Evolutionary conservation across 2,113 vertebrate species (phyloP).

Genomic region (Pholis gunnellus): DNA sequence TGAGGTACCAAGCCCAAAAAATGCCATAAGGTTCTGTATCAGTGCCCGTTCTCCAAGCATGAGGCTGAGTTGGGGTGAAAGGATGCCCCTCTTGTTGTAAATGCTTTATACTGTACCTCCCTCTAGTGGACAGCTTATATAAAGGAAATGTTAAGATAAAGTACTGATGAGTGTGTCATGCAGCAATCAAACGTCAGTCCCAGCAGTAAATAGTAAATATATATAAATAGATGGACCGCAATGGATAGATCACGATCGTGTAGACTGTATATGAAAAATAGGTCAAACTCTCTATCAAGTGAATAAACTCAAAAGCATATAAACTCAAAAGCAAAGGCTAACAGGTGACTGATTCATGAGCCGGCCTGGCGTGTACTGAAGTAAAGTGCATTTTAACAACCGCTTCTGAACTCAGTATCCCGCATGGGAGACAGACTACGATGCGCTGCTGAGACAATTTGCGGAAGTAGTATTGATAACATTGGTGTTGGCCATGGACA

Average conservation of each 20-base stretch:
- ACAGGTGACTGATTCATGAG: slow-evolving; percentile 31
- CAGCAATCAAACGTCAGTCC: not conserved
- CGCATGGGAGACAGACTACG: slow-evolving; percentile 63
- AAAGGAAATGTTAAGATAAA: not conserved
- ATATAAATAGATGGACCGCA: not conserved
- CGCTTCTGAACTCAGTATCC: slow-evolving; percentile 48
- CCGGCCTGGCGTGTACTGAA: slow-evolving; percentile 35
- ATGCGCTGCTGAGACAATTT: slow-evolving; percentile 74
- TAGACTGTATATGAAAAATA: not conserved
- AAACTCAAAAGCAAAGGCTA: not conserved
- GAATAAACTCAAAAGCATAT: slow-evolving; percentile 8
- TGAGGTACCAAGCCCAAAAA: not conserved
- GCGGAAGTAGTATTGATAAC: slow-evolving; percentile 72
- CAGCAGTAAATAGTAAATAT: not conserved
- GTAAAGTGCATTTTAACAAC: slow-evolving; percentile 75
- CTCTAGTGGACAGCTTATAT: slow-evolving; percentile 61
- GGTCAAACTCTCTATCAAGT: not conserved
- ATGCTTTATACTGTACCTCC: slow-evolving; percentile 67
- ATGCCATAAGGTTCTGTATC: not conserved
- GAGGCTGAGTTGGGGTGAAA: not conserved
- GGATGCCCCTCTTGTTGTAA: not conserved
- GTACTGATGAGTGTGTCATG: not conserved
- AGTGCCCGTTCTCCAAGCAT: not conserved
- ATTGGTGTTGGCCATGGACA: slow-evolving; percentile 48
- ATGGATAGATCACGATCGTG: not conserved